Base-by-base conservation (phyloP, 2,888 invertebrate species). In the Ariolimax columbianus region DNA sequence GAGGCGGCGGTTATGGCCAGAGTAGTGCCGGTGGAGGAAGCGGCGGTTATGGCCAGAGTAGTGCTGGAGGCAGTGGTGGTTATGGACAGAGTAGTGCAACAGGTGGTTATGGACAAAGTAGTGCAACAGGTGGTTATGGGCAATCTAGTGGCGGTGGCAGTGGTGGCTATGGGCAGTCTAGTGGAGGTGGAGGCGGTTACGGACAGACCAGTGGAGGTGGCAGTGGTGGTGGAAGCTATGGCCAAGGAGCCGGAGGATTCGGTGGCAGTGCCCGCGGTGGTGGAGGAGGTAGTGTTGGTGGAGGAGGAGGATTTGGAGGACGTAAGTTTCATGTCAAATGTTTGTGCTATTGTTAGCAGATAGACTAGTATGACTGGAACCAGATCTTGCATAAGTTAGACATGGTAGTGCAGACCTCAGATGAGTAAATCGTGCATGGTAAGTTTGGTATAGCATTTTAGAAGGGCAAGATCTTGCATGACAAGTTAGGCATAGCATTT, bases 221-320 rank as follows among this genome's bases (percentile, higher is more conserved):
- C 40, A 72, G 78, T 73, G 84, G 86, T 51, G 59, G 87, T 51
- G 78, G 86, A 36, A 55, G 55, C 55, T 55, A 36, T 68, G 68
- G 68, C 30, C 68, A 68, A 23, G 33, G 36, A 68, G 68, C 36
- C n/a, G 40, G 68, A 9, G 36, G 70, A 14, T 72, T 72, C 26
- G 40, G 85, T 73, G 85, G 85, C 17, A 70, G 63, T 77, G 75
- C 85, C 47, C 73, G 59, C n/a, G 33, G 68, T 33, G 36, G 70
- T 17, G 40, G 40, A 26, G 40, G 85, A 77, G 85, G 85, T 23
- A 70, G 68, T 78, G 77, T 84, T 43, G 72, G 63, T 38, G 78
- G 68, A 59, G 82, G 82, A 43, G 51, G 84, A 38, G 43, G 84
- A 51, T 72, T 79, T 43, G 86, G 82, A 33, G 82, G 59, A 47